Evolutionary conservation across 2,113 vertebrate species (phyloP).

Genomic region (Saccopteryx leptura): DNA sequence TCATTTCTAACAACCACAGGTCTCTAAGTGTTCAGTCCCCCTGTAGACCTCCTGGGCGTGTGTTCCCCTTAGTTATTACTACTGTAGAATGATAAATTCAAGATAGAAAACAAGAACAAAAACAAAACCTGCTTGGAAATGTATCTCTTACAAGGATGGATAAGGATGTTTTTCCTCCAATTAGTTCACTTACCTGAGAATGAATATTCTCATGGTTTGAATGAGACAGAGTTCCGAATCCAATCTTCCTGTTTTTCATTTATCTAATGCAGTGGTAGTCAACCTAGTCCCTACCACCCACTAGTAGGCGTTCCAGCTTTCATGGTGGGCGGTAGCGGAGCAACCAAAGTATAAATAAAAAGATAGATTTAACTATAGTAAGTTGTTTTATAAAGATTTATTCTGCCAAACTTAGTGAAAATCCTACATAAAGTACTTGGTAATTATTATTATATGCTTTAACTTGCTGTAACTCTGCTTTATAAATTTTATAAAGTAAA

Average conservation of each 20-base stretch:
- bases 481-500: too few relatives aligned
- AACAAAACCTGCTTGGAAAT: neutral
- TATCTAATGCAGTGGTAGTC: neutral
- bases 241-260: neutral
- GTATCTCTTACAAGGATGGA: neutral
- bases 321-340: too few relatives aligned
- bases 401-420: too few relatives aligned
- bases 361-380: too few relatives aligned
- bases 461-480: too few relatives aligned
- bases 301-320: too few relatives aligned
- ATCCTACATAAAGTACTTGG: too few relatives aligned
- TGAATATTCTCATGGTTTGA: neutral
- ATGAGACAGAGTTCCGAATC: neutral
- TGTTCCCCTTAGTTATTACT: neutral
- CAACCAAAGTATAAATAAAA: too few relatives aligned
- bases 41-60: neutral
- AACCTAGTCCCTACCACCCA: too few relatives aligned
- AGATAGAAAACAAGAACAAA: neutral
- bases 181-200: slow-evolving; percentile 46
- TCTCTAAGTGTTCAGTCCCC: neutral
- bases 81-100: slow-evolving; percentile 43
- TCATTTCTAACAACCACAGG: slow-evolving; percentile 48
- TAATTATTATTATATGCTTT: too few relatives aligned
- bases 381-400: too few relatives aligned
- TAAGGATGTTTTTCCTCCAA: neutral